Conservation (phyloP, 2,797 vertebrate species). For the Amphiprion clarkii region DNA sequence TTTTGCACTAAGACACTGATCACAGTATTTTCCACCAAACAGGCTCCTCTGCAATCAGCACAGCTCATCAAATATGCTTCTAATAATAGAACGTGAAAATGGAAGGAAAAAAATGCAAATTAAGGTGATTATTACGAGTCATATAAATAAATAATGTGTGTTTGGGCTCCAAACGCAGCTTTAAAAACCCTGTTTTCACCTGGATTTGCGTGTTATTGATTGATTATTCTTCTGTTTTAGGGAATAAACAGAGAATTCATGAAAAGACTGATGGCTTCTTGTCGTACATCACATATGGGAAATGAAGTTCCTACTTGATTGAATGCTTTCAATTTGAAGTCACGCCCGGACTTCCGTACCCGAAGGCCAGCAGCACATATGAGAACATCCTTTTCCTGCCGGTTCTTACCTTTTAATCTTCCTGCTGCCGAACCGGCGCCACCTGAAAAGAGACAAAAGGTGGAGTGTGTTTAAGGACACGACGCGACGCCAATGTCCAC, state of each 20-base stretch:
- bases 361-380: conserved; percentile 46
- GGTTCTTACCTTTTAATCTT: conserved; percentile 7
- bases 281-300: conserved; percentile 52
- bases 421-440: conserved; percentile 5
- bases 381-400: conserved; percentile 43
- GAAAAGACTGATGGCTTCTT: conserved; percentile 29
- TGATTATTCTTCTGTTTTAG: neutral
- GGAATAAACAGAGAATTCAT: neutral
- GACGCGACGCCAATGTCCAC: conserved; percentile 9
- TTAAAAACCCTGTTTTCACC: neutral
- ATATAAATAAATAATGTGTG: conserved; percentile 2
- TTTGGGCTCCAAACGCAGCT: conserved; percentile 3
- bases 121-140: neutral
- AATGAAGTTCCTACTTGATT: conserved; percentile 73
- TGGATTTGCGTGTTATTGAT: neutral
- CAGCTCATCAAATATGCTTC: conserved; percentile 1
- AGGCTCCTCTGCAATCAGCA: neutral
- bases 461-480: conserved; percentile 17
- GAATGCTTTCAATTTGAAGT: conserved; percentile 72
- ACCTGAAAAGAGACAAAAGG: conserved; percentile 53
- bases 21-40: neutral
- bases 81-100: conserved; percentile 3
- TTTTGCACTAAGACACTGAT: neutral
- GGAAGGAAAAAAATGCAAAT: conserved; percentile 3
- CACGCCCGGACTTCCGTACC: conserved; percentile 41